A percentile compares a stretch with the other conserved stretches of the same genome.
Conservation (phyloP, 2,797 vertebrate genomes). For the Galaxias olidus region DNA sequence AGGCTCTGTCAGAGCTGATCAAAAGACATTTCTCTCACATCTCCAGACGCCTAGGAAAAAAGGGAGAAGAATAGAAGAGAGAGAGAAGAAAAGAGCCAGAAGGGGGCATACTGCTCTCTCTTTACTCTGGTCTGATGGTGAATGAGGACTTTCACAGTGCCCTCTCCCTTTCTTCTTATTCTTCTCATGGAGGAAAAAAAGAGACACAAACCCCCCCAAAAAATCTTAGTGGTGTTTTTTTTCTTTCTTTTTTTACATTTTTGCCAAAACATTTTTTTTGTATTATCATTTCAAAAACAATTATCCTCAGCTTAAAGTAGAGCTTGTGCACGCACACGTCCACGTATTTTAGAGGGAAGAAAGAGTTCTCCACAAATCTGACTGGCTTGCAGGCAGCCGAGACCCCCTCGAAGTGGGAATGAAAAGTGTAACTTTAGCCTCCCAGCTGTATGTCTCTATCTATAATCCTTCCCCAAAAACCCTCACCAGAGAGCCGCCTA, state of each 20-base stretch:
- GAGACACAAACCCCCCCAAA: slow-evolving; percentile 6
- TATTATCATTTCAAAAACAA: slow-evolving; percentile 72
- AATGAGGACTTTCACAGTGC: slow-evolving; percentile 77
- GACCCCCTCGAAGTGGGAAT: slow-evolving; percentile 81
- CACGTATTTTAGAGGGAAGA: slow-evolving; percentile 56
- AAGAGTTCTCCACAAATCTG: slow-evolving; percentile 71
- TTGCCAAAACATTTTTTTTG: slow-evolving; percentile 44
- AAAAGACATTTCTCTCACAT: slow-evolving; percentile 83
- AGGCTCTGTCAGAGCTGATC: slow-evolving; percentile 78
- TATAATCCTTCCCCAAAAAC: slow-evolving; percentile 83
- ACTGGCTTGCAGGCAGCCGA: slow-evolving; percentile 73
- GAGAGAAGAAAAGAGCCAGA: slow-evolving; percentile 87
- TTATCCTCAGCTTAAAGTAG: slow-evolving; percentile 73
- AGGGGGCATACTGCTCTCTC: slow-evolving; percentile 92
- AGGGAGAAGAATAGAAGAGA: slow-evolving; percentile 69
- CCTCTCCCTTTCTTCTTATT: slow-evolving; percentile 66
- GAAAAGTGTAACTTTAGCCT: slow-evolving; percentile 85
- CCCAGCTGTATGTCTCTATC: slow-evolving; percentile 83
- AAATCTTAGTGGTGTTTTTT: slow-evolving; percentile 42
- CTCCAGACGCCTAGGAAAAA: slow-evolving; percentile 69
- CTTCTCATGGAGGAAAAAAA: slow-evolving; percentile 58
- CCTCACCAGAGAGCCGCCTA: slow-evolving; percentile 74
- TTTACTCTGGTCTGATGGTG: slow-evolving; percentile 74
- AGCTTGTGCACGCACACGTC: slow-evolving; percentile 53
- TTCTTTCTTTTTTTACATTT: slow-evolving; percentile 54